Evolutionary conservation across 2,113 vertebrate species (phyloP), one percentile per base, ranked within the genome.

Genomic region (Pygoscelis adeliae): DNA sequence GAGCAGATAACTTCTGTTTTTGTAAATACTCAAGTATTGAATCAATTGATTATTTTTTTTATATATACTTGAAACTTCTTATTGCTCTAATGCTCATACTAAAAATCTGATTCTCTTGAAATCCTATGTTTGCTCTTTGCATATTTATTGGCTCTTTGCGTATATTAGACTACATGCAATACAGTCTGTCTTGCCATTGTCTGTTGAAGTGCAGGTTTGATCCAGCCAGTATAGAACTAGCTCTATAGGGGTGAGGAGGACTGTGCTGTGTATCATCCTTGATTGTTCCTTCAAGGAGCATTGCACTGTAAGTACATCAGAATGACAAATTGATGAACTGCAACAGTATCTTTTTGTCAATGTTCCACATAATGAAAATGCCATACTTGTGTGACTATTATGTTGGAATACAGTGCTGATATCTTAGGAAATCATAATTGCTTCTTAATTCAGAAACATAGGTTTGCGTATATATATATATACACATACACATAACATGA

Each of bases 261-360:
- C 98, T 99, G 98, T 98, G 99, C 99, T 99, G 98, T 99, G 98
- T 99, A 97, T 98, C 99, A 98, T 98, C 99, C 99, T 98, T 99
- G 99, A 99, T 98, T 98, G 99, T 99, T 99, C 99, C 99, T 99
- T 98, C 98, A 99, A 98, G 98, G 98, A 98, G 98, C 98, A 98
- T 98, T 99, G 98, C 99, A 98, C 99, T 99, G 99, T 99, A 99
- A 99, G 99, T 99, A 99, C 99, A 99, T 99, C 98, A 98, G 98
- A 98, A 98, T 98, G 98, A 98, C 98, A 98, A 98, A 98, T 98
- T 96, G 98, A 98, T 98, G 98, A 98, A 98, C 98, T 98, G 98
- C 98, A 98, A 98, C 98, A 98, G 98, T 98, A 98, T 98, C 98
- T 98, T 98, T 98, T 98, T 98, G 98, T 98, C 98, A 96, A 97